Evolutionary conservation across 2,797 vertebrate genomes (phyloP).

Genomic region (Acomys russatus): DNA sequence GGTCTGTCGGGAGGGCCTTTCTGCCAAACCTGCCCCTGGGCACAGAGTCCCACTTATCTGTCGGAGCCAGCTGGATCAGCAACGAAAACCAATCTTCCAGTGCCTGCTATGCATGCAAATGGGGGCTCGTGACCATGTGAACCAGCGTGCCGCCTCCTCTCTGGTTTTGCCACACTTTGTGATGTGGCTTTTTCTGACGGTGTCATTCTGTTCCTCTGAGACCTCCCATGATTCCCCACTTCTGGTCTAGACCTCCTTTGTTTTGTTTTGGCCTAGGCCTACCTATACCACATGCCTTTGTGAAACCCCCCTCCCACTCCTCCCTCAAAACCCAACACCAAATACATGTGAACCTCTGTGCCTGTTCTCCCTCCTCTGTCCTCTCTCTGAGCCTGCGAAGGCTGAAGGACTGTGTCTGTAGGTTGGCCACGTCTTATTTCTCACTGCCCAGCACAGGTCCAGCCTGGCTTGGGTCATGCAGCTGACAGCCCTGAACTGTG

Average conservation of each 20-base stretch:
- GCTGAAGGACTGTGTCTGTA: not conserved
- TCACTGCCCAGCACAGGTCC: not conserved
- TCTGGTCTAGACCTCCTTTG: not conserved
- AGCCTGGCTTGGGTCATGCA: not conserved
- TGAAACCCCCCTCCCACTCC: fast-evolving
- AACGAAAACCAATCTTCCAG: conserved; percentile 50
- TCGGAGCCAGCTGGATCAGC: conserved; percentile 65
- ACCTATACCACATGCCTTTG: not conserved
- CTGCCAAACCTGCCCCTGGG: conserved; percentile 67
- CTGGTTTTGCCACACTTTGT: not conserved
- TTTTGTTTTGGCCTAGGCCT: not conserved
- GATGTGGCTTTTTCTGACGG: not conserved
- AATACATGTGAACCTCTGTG: too few species aligned
- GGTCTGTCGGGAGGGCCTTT: conserved; percentile 35
- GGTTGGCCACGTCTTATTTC: not conserved
- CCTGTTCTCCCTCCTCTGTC: not conserved
- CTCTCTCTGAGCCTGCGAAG: not conserved
- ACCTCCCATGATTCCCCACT: conserved; percentile 35
- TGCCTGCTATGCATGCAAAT: conserved; percentile 73
- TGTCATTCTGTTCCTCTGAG: conserved; percentile 15
- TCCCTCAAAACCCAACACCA: not conserved
- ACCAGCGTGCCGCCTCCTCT: not conserved
- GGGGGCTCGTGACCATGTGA: not conserved
- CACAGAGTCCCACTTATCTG: conserved; percentile 70
- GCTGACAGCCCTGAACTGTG: not conserved